phyloP scores from a whole-genome alignment of 2,888 invertebrate species.

The Panopea generosa region DNA sequence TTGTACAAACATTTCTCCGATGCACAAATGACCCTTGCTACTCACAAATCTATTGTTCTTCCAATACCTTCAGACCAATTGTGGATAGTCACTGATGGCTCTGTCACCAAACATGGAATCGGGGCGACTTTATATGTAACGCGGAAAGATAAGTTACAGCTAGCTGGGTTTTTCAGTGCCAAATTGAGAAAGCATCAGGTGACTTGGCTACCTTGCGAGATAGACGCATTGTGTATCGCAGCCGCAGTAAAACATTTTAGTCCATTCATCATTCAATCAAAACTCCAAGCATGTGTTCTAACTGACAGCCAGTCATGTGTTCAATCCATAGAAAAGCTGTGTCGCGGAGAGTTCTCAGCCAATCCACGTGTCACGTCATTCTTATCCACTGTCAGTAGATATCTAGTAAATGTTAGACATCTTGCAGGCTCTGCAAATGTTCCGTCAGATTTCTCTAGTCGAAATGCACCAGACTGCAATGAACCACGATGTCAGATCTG shows the following conservation, averaged over 20 bases:
- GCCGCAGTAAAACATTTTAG: slow-evolving; percentile 65
- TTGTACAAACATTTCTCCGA: neutral
- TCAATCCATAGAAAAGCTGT: slow-evolving; percentile 60
- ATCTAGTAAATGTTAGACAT: slow-evolving; percentile 31
- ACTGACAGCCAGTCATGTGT: slow-evolving; percentile 65
- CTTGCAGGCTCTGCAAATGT: slow-evolving; percentile 17
- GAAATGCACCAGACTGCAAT: slow-evolving; percentile 53
- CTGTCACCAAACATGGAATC: slow-evolving; percentile 33
- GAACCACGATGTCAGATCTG: slow-evolving; percentile 62
- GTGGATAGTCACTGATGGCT: slow-evolving; percentile 57
- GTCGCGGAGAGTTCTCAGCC: slow-evolving; percentile 63
- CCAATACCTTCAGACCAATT: slow-evolving; percentile 27
- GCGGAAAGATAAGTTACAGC: slow-evolving; percentile 29
- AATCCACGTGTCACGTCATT: slow-evolving; percentile 63
- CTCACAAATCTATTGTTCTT: slow-evolving; percentile 25
- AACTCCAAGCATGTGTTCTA: slow-evolving; percentile 33
- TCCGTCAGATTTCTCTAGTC: slow-evolving; percentile 58
- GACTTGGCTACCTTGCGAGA: slow-evolving; percentile 68
- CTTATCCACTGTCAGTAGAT: slow-evolving; percentile 52
- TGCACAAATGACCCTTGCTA: slow-evolving; percentile 3
- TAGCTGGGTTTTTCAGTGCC: slow-evolving; percentile 64
- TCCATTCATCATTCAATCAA: slow-evolving; percentile 65
- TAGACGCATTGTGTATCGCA: slow-evolving; percentile 63
- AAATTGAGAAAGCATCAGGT: slow-evolving; percentile 57
- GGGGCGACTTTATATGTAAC: slow-evolving; percentile 58